phyloP scores from a whole-genome alignment of 2,888 invertebrate genomes.

The Eupithecia tripunctaria region DNA sequence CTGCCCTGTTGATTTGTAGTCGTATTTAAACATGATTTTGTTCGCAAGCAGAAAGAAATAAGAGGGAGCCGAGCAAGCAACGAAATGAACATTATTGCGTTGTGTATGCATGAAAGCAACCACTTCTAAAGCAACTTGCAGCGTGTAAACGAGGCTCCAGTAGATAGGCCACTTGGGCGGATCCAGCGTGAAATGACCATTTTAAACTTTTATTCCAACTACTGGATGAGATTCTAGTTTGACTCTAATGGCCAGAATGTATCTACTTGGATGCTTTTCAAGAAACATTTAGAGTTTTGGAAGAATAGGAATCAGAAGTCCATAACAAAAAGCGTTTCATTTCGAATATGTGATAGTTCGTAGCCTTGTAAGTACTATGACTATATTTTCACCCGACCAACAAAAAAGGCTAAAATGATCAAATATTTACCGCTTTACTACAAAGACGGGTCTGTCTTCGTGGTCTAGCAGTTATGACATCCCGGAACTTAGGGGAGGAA shows the following conservation, averaged over 20 bases:
- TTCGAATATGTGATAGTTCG: not conserved
- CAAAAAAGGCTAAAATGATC: too few species aligned
- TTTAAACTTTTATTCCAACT: slow-evolving; percentile 57
- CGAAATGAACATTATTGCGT: not conserved
- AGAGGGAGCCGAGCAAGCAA: not conserved
- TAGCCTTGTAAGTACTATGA: not conserved
- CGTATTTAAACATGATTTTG: not conserved
- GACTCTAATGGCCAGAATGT: slow-evolving; percentile 14
- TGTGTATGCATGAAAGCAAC: not conserved
- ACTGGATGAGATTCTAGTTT: slow-evolving; percentile 32
- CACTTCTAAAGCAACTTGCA: not conserved
- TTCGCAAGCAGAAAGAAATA: not conserved
- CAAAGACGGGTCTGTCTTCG: too few species aligned
- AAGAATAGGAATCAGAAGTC: not conserved
- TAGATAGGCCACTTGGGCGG: slow-evolving; percentile 54
- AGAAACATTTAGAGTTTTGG: not conserved
- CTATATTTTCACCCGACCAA: not conserved
- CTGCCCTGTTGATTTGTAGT: too few species aligned
- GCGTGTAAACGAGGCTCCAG: slow-evolving; percentile 45
- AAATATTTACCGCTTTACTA: too few species aligned
- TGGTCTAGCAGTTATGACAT: too few species aligned
- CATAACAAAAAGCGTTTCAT: not conserved
- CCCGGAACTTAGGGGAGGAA: too few species aligned
- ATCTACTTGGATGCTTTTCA: slow-evolving; percentile 14
- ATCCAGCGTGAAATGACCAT: slow-evolving; percentile 62